Evolutionary conservation across 2,797 vertebrate genomes (phyloP).

Genomic region (Podarcis siculus): DNA sequence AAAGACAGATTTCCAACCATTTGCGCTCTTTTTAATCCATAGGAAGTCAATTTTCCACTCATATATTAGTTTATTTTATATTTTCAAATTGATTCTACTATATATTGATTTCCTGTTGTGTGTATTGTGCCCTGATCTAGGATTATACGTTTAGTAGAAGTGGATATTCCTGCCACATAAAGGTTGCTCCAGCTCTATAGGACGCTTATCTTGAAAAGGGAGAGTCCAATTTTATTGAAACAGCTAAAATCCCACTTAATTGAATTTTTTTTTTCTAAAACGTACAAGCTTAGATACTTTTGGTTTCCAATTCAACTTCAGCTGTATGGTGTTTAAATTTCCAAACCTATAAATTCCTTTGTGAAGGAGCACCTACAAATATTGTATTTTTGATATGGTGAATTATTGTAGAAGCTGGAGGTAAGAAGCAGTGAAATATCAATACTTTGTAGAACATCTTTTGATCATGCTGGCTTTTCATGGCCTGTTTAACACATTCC

Average conservation of each 20-base stretch:
- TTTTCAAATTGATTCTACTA: conserved; percentile 93
- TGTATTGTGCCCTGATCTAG: conserved; percentile 92
- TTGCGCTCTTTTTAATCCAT: conserved; percentile 89
- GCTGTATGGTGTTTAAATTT: conserved; percentile 91
- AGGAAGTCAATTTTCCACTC: conserved; percentile 89
- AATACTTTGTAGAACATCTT: conserved; percentile 69
- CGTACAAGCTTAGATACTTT: conserved; percentile 95
- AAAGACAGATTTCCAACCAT: conserved; percentile 78
- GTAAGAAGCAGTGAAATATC: conserved; percentile 74
- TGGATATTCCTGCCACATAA: conserved; percentile 91
- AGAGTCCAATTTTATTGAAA: conserved; percentile 98
- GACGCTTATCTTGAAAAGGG: conserved; percentile 94
- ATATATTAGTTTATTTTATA: conserved; percentile 94
- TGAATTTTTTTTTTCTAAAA: conserved; percentile 95
- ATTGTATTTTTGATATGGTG: conserved; percentile 83
- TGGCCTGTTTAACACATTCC: conserved; percentile 72
- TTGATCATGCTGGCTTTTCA: conserved; percentile 70
- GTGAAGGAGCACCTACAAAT: conserved; percentile 91
- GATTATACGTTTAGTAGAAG: conserved; percentile 96
- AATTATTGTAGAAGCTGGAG: conserved; percentile 70
- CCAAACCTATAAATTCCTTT: conserved; percentile 85
- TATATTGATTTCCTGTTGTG: conserved; percentile 94
- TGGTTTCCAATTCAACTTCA: conserved; percentile 95
- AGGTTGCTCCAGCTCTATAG: conserved; percentile 81
- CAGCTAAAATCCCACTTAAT: conserved; percentile 99